Base-by-base conservation (phyloP, 1,140 invertebrate species). In the Ridgeia piscesae region DNA sequence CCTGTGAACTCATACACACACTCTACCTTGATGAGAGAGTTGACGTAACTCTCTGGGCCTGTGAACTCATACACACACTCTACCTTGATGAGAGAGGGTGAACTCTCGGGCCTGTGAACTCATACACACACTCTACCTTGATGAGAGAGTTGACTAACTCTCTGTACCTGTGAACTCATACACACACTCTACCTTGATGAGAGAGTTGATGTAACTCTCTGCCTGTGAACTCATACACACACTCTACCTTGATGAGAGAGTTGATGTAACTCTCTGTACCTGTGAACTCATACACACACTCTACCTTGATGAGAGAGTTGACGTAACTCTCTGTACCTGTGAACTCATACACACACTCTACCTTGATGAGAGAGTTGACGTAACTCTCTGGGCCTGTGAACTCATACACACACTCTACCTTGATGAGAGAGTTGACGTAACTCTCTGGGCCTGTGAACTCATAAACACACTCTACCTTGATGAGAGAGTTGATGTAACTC, bases 311-410 rank as follows among this genome's bases (percentile, higher is more conserved):
- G 92, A 99, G 97, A n/a, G n/a, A n/a, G n/a, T n/a, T n/a, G n/a
- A n/a, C n/a, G n/a, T 42, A 42, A 42, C 42, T 42, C 42, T 42
- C 11, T 42, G 42, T 42, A n/a, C n/a, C n/a, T n/a, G n/a, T n/a
- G n/a, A 50, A 50, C 8, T 50, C 8, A 50, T 50, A 50, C 48
- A 8, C 58, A 77, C 58, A 27, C 58, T 14, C 8, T 77, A 77
- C 98, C 97, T 98, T 98, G 2, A 99, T 98, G 97, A 99, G 98
- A 9, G 97, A 97, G 95, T 98, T 98, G 11, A 99, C 99, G 96
- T 99, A 99, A 95, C 99, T 99, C 96, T 99, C 99, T 6, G 99
- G 99, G 1, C 99, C 99, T 0, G 99, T 99, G 95, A 99, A 99
- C 96, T 99, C 99, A 0, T 99, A 99, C 2, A 99, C 98, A 96